A percentile compares a stretch with the other conserved stretches of the same genome.
Evolutionary conservation across 53 echinoderm and acorn worm species (phyloP).

Genomic region (Arbacia lixula): DNA sequence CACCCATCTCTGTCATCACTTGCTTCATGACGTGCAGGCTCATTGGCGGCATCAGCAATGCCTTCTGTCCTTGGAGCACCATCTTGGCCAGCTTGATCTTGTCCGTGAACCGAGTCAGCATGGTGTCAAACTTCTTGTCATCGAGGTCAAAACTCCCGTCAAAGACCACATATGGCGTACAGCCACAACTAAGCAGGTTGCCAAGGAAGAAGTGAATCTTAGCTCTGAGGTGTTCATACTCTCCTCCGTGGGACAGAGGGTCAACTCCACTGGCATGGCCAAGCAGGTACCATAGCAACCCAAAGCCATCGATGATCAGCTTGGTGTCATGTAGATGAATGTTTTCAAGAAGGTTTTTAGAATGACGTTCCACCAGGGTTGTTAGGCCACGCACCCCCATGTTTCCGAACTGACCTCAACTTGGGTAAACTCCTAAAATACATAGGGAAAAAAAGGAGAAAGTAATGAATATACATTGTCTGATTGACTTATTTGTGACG

Average conservation of each 20-base stretch:
- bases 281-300: slow-evolving; percentile 66
- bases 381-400: slow-evolving; percentile 94
- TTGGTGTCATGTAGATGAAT: slow-evolving; percentile 64
- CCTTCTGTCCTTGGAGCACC: slow-evolving; percentile 51
- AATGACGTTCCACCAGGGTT: slow-evolving; percentile 71
- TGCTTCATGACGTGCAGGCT: slow-evolving; percentile 59
- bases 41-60: slow-evolving; percentile 56
- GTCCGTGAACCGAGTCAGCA: slow-evolving; percentile 58
- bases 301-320: slow-evolving; percentile 85
- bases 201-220: slow-evolving; percentile 66
- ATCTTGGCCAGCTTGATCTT: slow-evolving; percentile 56
- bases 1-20: slow-evolving; percentile 66
- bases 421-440: too few species aligned
- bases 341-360: slow-evolving; percentile 47
- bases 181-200: slow-evolving; percentile 68
- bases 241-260: slow-evolving; percentile 85
- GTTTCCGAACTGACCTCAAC: too few species aligned
- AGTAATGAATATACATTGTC: too few species aligned
- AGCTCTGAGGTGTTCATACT: slow-evolving; percentile 64
- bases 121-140: slow-evolving; percentile 79
- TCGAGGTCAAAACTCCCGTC: slow-evolving; percentile 87
- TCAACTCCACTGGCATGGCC: slow-evolving; percentile 44
- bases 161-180: slow-evolving; percentile 75
- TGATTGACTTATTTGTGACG: too few species aligned
- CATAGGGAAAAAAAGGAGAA: too few species aligned